Base-by-base conservation (phyloP, 2,888 invertebrate genomes). In the Oligia fasciuncula region DNA sequence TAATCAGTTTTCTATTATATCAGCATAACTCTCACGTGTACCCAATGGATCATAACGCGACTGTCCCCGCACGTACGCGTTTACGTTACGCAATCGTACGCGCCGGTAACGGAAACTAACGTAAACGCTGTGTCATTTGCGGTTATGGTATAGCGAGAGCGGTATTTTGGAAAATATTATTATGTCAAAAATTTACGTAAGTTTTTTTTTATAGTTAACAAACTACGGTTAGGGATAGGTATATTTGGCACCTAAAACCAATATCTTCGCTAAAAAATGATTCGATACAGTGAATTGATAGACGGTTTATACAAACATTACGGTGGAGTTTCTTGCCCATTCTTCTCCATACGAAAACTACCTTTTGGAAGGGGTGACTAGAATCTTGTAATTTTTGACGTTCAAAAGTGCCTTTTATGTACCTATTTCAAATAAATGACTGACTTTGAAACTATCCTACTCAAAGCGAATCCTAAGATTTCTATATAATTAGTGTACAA, bases 1-100 rank as follows among this genome's bases (percentile, higher is more conserved):
- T 88, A 88, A 88, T 73, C 57, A 71, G 51, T 82, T 85, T 85
- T 84, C 74, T 84, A 88, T 89, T 86, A 88, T 83, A 88, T 89
- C 86, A 81, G 67, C 73, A 82, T 71, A 77, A 84, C 63, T 67
- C 23, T 83, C 88, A 88, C 88, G 88, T 89, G 19, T 8, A 66
- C 23, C 49, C 66, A 74, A 88, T 73, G 63, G 70, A 89, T 89
- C 86, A 87, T 89, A 88, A 83, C 79, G 73, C 76, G 57, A 54
- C 68, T 17, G 76, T 80, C 74, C 77, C 49, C 43, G 40, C 84
- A 87, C 89, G 88, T 88, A 85, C 81, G 70, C 65, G 85, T 88
- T 81, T 79, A 76, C 60, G 86, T 89, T 87, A 87, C 84, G 82
- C 65, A 85, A 89, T 19, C 19, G 65, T 29, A 51, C 67, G 67